Percentiles rank a stretch among this genome's conserved stretches.
Evolutionary conservation across 2,888 invertebrate species (phyloP).

Genomic region (Alitta virens): DNA sequence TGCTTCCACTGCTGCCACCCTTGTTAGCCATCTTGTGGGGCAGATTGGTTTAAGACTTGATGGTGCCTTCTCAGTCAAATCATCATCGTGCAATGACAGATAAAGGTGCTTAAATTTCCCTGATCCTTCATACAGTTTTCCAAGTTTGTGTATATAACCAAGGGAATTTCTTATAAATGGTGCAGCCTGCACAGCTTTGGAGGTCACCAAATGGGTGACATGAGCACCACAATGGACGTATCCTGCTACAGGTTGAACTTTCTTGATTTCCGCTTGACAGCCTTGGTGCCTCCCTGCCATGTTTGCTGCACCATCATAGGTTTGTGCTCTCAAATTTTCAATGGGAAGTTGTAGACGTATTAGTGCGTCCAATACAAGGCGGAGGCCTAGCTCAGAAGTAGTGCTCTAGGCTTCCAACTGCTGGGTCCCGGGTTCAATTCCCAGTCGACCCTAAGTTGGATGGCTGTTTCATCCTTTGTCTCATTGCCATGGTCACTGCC

Average conservation of each 20-base stretch:
- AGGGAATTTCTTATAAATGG: neutral
- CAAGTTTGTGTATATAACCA: neutral
- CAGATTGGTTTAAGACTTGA: too few species aligned
- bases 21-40: too few species aligned
- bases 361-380: too few species aligned
- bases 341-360: slow-evolving; percentile 5
- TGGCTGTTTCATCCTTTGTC: too few species aligned
- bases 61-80: too few species aligned
- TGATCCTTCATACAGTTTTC: neutral
- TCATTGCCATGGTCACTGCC: too few species aligned
- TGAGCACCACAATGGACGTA: slow-evolving; percentile 6
- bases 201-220: neutral
- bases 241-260: slow-evolving; percentile 1
- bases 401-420: too few species aligned
- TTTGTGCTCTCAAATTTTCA: neutral
- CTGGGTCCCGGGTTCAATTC: too few species aligned
- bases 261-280: slow-evolving; percentile 5
- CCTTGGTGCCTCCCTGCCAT: slow-evolving; percentile 5
- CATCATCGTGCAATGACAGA: neutral
- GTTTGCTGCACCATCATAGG: slow-evolving; percentile 1
- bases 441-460: too few species aligned
- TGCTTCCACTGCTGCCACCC: too few species aligned
- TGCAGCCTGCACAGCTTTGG: neutral
- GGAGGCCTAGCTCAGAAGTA: too few species aligned
- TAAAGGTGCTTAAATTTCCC: slow-evolving; percentile 5